phyloP scores from a whole-genome alignment of 2,797 vertebrate species.

The Tamandua tetradactyla region DNA sequence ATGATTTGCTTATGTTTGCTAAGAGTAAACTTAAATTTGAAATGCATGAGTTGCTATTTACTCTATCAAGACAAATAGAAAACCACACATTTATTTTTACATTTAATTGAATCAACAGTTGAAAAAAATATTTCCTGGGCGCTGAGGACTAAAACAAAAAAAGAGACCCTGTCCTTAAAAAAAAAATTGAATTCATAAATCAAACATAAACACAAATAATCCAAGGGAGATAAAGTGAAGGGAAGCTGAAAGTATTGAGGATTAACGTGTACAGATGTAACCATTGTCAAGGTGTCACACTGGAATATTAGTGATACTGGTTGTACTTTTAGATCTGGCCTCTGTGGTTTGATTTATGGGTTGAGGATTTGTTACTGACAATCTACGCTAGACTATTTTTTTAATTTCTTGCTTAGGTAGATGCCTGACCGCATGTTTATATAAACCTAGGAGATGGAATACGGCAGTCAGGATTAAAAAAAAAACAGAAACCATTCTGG shows the following conservation, averaged over 20 bases:
- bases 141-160: background rate
- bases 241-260: background rate
- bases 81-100: background rate
- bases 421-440: background rate
- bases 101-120: slow-evolving; percentile 7
- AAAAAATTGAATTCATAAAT: background rate
- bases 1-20: background rate
- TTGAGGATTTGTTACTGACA: background rate
- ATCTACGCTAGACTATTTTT: background rate
- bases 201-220: background rate
- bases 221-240: background rate
- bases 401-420: background rate
- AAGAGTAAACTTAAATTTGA: background rate
- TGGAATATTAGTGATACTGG: background rate
- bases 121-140: slow-evolving; percentile 10
- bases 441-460: background rate
- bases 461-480: background rate
- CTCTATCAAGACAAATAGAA: slow-evolving; percentile 3
- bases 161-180: background rate
- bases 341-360: background rate
- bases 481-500: background rate
- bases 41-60: background rate
- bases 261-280: background rate
- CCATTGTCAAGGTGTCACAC: background rate
- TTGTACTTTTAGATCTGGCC: background rate